phyloP scores from a whole-genome alignment of 1,140 invertebrate genomes.

The Drosophila lowei region DNA sequence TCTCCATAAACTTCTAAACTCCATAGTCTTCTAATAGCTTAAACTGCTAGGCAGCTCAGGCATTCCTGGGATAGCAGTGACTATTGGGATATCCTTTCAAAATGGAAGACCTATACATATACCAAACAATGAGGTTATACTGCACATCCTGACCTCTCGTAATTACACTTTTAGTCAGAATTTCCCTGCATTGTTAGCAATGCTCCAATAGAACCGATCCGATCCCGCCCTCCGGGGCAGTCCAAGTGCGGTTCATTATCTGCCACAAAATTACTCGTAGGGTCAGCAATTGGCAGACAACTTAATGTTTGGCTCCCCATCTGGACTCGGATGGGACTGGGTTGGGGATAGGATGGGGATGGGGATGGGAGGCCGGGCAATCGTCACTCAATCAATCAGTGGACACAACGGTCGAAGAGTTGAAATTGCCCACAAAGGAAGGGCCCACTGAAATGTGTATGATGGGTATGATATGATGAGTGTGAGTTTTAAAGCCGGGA shows the following conservation, averaged over 20 bases:
- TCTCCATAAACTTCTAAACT: conserved; percentile 13
- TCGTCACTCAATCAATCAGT: conserved; percentile 69
- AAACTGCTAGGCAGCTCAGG: no score
- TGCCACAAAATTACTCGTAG: conserved; percentile 48
- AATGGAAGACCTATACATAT: not conserved
- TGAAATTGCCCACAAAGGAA: conserved; percentile 19
- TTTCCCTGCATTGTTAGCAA: conserved; percentile 16
- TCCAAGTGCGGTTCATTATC: conserved; percentile 62
- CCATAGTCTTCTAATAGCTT: conserved; percentile 14
- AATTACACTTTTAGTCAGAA: conserved; percentile 19
- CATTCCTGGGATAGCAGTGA: no score
- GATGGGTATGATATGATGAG: not conserved
- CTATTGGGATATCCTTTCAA: not conserved
- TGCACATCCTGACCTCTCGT: not conserved
- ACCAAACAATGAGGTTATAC: no score
- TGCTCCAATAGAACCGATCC: conserved; percentile 4
- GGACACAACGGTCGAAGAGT: conserved; percentile 16
- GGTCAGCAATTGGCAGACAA: conserved; percentile 46
- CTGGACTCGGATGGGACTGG: conserved; percentile 6
- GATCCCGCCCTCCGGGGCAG: no score
- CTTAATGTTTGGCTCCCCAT: conserved; percentile 31
- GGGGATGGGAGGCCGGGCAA: conserved; percentile 10
- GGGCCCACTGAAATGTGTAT: not conserved
- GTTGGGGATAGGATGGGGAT: conserved; percentile 1
- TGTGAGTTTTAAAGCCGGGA: no score